Evolutionary conservation across 2,888 invertebrate genomes (phyloP).

Genomic region (Diarsia mendica): DNA sequence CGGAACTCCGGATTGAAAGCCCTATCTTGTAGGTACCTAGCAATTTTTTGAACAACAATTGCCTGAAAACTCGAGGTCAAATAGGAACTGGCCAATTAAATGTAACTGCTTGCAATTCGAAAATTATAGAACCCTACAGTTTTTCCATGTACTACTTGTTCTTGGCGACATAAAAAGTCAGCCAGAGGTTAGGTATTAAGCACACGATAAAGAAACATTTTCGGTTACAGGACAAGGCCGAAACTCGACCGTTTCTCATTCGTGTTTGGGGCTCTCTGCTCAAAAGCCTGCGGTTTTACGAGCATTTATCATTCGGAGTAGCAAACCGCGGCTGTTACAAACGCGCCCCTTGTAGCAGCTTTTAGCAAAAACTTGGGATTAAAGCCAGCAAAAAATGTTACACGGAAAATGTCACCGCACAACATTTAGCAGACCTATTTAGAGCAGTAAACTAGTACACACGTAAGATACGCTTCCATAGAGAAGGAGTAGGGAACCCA

Average conservation of each 20-base stretch:
- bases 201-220: too few species aligned
- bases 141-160: neutral
- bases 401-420: conserved; percentile 51
- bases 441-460: conserved; percentile 28
- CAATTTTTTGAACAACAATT: neutral
- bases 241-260: conserved; percentile 4
- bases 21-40: too few species aligned
- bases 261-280: conserved; percentile 32
- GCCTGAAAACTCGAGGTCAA: neutral
- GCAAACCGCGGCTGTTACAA: conserved; percentile 41
- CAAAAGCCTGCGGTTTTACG: conserved; percentile 34
- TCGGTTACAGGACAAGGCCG: neutral
- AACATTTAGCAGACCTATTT: conserved; percentile 55
- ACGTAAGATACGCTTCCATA: conserved; percentile 39
- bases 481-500: conserved; percentile 18
- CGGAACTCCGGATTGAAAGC: too few species aligned
- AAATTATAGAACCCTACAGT: neutral
- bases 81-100: neutral
- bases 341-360: conserved; percentile 39
- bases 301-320: conserved; percentile 54
- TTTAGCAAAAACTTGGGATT: conserved; percentile 52
- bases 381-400: conserved; percentile 49
- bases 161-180: too few species aligned
- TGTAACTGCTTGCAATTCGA: neutral
- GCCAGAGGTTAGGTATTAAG: too few species aligned